These are phyloP conservation scores for Poeciliopsis paucimaculata DNA, from an alignment of 2,797 vertebrate species.

Conservation along the genomic window DNA sequence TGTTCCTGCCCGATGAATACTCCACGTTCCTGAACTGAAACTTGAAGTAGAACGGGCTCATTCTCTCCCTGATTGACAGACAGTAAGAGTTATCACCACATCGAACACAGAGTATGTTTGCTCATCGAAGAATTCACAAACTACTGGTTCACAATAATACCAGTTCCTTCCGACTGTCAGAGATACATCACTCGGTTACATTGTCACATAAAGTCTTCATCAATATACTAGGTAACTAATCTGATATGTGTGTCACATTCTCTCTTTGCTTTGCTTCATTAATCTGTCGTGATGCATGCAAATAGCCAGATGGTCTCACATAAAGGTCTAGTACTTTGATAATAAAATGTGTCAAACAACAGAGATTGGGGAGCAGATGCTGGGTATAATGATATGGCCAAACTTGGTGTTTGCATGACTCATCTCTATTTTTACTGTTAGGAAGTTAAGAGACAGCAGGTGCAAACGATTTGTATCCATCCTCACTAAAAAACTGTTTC, in stretches of 20 bases:
- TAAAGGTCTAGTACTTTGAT: conserved; percentile 36
- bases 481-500: conserved; percentile 15
- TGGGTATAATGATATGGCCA: conserved; percentile 29
- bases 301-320: conserved; percentile 28
- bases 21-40: conserved; percentile 99
- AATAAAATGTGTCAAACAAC: conserved; percentile 35
- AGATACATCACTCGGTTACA: not conserved
- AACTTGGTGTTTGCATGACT: conserved; percentile 56
- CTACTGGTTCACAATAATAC: not conserved
- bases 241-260: conserved; percentile 19
- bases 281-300: conserved; percentile 16
- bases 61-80: conserved; percentile 83
- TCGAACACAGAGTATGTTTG: not conserved
- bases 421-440: conserved; percentile 66
- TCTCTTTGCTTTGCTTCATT: conserved; percentile 14
- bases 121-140: not conserved
- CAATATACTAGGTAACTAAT: conserved; percentile 26
- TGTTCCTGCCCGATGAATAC: conserved; percentile 96
- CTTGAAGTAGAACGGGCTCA: conserved; percentile 93
- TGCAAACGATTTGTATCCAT: conserved; percentile 36
- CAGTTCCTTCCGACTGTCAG: not conserved
- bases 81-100: conserved; percentile 7
- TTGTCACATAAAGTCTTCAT: conserved; percentile 19
- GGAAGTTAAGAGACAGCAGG: conserved; percentile 39
- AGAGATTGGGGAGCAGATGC: conserved; percentile 49